phyloP scores from a whole-genome alignment of 2,888 invertebrate genomes.

The Alloscopus bannaensis region DNA sequence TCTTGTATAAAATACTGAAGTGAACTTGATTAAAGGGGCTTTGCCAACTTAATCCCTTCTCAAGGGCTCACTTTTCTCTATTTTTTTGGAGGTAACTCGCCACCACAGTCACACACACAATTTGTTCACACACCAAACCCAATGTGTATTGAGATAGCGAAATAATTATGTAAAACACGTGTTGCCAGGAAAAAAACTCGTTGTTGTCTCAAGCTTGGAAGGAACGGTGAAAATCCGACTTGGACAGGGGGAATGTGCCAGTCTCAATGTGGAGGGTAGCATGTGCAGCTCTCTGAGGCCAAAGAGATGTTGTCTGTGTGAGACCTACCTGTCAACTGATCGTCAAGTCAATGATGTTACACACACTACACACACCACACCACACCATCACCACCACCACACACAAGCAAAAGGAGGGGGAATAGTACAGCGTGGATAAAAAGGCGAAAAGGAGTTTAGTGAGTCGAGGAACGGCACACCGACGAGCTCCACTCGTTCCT shows the following conservation, averaged over 20 bases:
- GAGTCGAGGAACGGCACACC: slow-evolving; percentile 55
- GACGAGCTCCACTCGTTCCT: slow-evolving; percentile 31
- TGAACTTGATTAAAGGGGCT: slow-evolving; percentile 42
- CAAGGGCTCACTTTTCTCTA: slow-evolving; percentile 29
- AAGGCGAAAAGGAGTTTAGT: neutral
- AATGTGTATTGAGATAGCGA: too few relatives aligned
- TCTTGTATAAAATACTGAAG: slow-evolving; percentile 16
- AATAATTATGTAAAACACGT: too few relatives aligned
- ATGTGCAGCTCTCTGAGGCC: slow-evolving; percentile 60
- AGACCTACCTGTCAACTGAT: slow-evolving; percentile 74
- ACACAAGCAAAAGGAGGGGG: slow-evolving; percentile 30
- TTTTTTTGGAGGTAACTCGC: slow-evolving; percentile 9
- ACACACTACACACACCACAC: slow-evolving; percentile 49
- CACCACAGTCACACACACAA: slow-evolving; percentile 13
- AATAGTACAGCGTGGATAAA: too few relatives aligned
- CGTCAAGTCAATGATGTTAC: slow-evolving; percentile 71
- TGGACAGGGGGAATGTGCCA: slow-evolving; percentile 65
- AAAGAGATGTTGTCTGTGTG: slow-evolving; percentile 70
- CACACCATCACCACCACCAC: slow-evolving; percentile 36
- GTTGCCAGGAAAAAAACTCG: slow-evolving; percentile 4
- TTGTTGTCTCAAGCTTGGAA: neutral
- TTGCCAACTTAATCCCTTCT: slow-evolving; percentile 44
- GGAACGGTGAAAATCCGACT: neutral
- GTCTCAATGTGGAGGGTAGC: slow-evolving; percentile 57
- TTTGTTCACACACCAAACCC: too few relatives aligned